Evolutionary conservation across 2,113 vertebrate species (phyloP).

Genomic region (Brachypteracias leptosomus): DNA sequence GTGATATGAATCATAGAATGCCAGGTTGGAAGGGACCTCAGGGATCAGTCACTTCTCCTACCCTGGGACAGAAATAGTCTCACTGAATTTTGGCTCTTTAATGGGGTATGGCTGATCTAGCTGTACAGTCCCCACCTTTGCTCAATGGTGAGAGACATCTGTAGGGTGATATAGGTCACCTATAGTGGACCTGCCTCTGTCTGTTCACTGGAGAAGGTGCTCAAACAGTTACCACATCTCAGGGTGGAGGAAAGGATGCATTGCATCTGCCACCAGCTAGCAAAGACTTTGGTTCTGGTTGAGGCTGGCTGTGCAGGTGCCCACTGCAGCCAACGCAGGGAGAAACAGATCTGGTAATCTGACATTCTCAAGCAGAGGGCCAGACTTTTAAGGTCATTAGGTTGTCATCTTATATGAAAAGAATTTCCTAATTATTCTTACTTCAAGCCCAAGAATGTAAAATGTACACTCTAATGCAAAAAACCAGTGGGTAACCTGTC

Average conservation of each 20-base stretch:
- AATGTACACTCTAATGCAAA: background rate
- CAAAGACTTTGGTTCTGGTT: background rate
- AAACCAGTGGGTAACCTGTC: background rate
- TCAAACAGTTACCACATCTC: accelerated
- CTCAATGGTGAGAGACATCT: background rate
- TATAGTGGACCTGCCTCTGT: background rate
- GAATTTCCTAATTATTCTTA: background rate
- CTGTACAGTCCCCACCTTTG: background rate
- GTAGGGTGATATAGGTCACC: background rate
- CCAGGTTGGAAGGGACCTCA: too few relatives aligned
- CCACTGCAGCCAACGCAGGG: background rate
- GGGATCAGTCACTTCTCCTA: background rate
- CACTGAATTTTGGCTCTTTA: background rate
- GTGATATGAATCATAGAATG: background rate
- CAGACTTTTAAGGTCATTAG: background rate
- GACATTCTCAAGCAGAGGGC: too few relatives aligned
- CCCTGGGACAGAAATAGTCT: background rate
- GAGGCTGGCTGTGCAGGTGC: background rate
- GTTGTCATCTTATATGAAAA: background rate
- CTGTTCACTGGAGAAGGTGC: background rate
- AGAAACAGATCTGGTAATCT: too few relatives aligned
- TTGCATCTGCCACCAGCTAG: background rate
- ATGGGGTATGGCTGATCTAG: background rate
- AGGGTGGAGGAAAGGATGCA: background rate
- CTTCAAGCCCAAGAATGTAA: background rate